Base-by-base conservation (phyloP, 2,797 vertebrate species). In the Pseudotriccus pelzelni region DNA sequence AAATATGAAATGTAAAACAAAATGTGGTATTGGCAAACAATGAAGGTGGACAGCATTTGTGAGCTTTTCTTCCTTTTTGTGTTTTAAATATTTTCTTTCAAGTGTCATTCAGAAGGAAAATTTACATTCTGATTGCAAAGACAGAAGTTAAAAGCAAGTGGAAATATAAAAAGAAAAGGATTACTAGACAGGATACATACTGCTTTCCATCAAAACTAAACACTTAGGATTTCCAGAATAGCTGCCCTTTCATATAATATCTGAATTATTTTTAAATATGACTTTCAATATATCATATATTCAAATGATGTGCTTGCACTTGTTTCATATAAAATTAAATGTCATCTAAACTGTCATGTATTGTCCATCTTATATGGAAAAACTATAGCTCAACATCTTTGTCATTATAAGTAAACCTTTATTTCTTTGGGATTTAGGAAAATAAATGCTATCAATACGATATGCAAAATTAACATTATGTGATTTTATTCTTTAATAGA, bases 1-100 rank as follows among this genome's bases (percentile, higher is more conserved):
- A 93, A 88, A 96, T 97, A 89, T 28, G 19, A 96, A 96, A 94
- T 17, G n/a, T 64, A 69, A 87, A 95, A 4, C 14, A 52, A 91
- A 91, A 93, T 47, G 36, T 20, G 12, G 6, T 72, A 47, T 49
- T 93, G 87, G 89, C n/a, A 89, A 90, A 74, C 15, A 79, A 37
- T 62, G 36, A 85, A 53, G 10, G 2, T 49, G 36, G 50, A 11
- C 12, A 52, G 24, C 4, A 2, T 66, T 64, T 75, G 14, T 30
- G 79, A 70, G 6, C 32, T 93, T 90, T 75, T 56, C 9, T 58
- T 87, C 21, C 7, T 28, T 76, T 94, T 32, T 70, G 66, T 36
- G 2, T 55, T 87, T 59, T 60, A 30, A 30, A 44, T 81, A 49
- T 86, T 96, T 95, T 77, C 46, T 87, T 93, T 91, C 53, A 82